Evolutionary conservation across 2,888 invertebrate species (phyloP).

Genomic region (Vesta saturnalis): DNA sequence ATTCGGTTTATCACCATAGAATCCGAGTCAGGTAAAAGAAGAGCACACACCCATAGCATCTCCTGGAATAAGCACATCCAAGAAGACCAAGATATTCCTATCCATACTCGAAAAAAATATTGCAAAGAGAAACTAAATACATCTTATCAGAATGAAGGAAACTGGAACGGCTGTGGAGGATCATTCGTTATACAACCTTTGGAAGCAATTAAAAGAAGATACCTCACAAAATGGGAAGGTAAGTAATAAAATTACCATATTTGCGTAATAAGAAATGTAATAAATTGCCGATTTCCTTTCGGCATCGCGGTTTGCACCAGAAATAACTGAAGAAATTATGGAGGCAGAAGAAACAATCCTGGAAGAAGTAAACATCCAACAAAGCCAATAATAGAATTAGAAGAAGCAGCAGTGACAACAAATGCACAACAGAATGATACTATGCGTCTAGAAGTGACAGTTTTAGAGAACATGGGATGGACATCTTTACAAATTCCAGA

Average conservation of each 20-base stretch:
- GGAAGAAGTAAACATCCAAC: background rate
- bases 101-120: background rate
- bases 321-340: background rate
- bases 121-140: no score
- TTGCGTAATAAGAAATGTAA: background rate
- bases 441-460: no score
- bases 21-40: background rate
- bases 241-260: background rate
- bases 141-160: no score
- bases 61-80: background rate
- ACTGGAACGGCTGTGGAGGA: background rate
- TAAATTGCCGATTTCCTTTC: background rate
- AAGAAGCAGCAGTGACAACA: no score
- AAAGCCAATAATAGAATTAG: no score
- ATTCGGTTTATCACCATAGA: no score
- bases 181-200: no score
- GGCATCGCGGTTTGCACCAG: background rate
- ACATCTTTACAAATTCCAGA: background rate
- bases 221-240: background rate
- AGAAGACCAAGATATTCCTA: background rate
- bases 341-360: background rate
- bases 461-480: no score
- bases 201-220: no score
- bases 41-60: no score
- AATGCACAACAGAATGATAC: no score